A percentile compares a stretch with the other conserved stretches of the same genome.
Conservation (phyloP, 2,797 vertebrate genomes). For the Sebastes ruberrimus region DNA sequence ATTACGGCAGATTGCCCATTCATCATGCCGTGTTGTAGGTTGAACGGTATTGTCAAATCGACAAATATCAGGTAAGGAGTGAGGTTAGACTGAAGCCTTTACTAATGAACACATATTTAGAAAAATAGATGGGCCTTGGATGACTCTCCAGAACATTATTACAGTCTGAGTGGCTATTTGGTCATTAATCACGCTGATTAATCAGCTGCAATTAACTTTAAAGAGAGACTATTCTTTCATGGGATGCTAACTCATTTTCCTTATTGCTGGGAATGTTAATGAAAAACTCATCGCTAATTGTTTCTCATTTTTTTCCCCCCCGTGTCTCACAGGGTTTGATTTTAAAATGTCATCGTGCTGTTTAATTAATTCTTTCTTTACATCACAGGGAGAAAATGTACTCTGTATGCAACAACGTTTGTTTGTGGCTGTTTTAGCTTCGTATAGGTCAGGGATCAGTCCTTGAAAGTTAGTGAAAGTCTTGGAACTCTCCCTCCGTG, state of each 20-base stretch:
- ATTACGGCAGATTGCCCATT: slow-evolving; percentile 67
- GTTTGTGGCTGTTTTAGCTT: neutral
- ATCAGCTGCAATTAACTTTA: slow-evolving; percentile 56
- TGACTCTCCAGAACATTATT: slow-evolving; percentile 51
- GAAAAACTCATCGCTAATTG: slow-evolving; percentile 19
- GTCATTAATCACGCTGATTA: slow-evolving; percentile 66
- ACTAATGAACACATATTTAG: slow-evolving; percentile 65
- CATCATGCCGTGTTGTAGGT: slow-evolving; percentile 71
- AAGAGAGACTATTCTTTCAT: slow-evolving; percentile 38
- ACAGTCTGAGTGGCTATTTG: slow-evolving; percentile 43
- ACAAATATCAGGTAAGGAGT: slow-evolving; percentile 56
- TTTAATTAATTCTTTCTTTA: slow-evolving; percentile 6
- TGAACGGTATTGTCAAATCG: slow-evolving; percentile 58
- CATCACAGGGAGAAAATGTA: neutral
- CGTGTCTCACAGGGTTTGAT: slow-evolving; percentile 9
- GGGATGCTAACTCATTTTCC: slow-evolving; percentile 29
- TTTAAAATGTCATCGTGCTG: slow-evolving; percentile 19
- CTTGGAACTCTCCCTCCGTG: neutral
- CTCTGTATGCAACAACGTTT: neutral
- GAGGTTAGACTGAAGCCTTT: slow-evolving; percentile 41
- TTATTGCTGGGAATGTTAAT: slow-evolving; percentile 30
- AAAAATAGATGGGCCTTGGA: slow-evolving; percentile 58
- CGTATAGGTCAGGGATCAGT: neutral
- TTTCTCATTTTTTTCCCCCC: slow-evolving; percentile 5
- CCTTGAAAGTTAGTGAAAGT: neutral